A percentile compares a stretch with the other conserved stretches of the same genome.
phyloP scores from a whole-genome alignment of 2,888 invertebrate species.

The Blastobasis adustella region DNA sequence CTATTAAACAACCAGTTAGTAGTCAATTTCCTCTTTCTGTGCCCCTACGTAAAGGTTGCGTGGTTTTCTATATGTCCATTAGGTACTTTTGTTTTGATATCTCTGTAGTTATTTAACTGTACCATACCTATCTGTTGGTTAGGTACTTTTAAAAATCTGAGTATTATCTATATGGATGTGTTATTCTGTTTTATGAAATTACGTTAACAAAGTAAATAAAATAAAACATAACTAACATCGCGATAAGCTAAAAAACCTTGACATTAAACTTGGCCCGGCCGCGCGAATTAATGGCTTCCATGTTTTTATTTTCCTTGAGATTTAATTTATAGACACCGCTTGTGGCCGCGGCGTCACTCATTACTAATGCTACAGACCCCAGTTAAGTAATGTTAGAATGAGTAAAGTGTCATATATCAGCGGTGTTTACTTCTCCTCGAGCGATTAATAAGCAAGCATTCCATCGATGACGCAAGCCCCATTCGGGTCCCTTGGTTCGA shows the following conservation, averaged over 20 bases:
- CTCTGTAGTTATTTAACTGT: too few species aligned
- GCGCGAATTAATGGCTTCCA: conserved; percentile 75
- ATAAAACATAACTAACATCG: conserved; percentile 66
- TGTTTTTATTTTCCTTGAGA: conserved; percentile 75
- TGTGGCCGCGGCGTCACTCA: conserved; percentile 62
- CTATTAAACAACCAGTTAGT: too few species aligned
- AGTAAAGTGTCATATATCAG: conserved; percentile 68
- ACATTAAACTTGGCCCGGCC: conserved; percentile 73
- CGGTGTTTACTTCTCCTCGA: conserved; percentile 48
- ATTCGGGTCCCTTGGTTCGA: conserved; percentile 13
- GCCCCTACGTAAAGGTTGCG: not conserved
- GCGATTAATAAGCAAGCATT: conserved; percentile 52
- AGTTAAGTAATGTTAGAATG: conserved; percentile 62
- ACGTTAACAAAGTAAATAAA: conserved; percentile 57
- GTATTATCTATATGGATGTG: not conserved
- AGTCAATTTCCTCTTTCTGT: too few species aligned
- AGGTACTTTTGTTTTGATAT: too few species aligned
- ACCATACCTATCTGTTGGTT: too few species aligned
- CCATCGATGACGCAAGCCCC: conserved; percentile 42
- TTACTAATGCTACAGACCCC: conserved; percentile 61
- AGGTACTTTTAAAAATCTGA: too few species aligned
- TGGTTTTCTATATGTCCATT: not conserved
- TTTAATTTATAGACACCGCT: conserved; percentile 69
- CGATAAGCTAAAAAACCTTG: conserved; percentile 72
- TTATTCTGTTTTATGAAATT: conserved; percentile 43